Base-by-base conservation (phyloP, 2,888 invertebrate species). In the Dioctria linearis region DNA sequence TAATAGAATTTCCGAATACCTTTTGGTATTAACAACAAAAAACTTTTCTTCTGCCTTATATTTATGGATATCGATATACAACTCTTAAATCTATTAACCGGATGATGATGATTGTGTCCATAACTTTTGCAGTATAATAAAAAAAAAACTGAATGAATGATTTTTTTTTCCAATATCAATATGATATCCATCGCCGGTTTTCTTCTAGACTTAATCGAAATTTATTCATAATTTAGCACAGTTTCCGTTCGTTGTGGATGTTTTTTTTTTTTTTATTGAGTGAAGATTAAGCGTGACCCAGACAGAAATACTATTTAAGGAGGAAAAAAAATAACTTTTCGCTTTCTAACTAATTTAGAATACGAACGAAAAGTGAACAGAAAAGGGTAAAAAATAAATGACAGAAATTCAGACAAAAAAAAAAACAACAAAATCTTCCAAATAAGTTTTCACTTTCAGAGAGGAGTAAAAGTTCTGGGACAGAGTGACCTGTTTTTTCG, bases 211-310 rank as follows among this genome's bases (percentile, higher is more conserved):
- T 3, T n/a, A 3, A 46, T 13, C 51, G 51, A 39, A 54, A 54
- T 49, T 54, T 71, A 71, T 71, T 71, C 71, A 71, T 71, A 54
- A 71, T 54, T 71, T 54, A 51, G 54, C 71, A 71, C 54, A 49
- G 43, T 71, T 71, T 71, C 71, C 11, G 40, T 25, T 25, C 25
- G 25, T 25, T 25, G 43, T 66, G 43, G 3, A 37, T 5, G 51
- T 11, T 54, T 37, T 71, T 71, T 25, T 13, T 49, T 49, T 51
- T 37, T n/a, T 39, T 39, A 25, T 0, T 25, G 25, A 25, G 25
- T 25, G 25, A 25, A 25, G 25, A 25, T 25, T 25, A 6, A 43
- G 49, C 71, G 54, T n/a, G 54, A 71, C 54, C 51, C 6, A 25
- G 39, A 25, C 37, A 6, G 54, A 51, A 71, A 43, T 49, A 37